A percentile compares a stretch with the other conserved stretches of the same genome.
These are phyloP conservation scores for Hydrozoanthus gracilis DNA, from an alignment of 92 coral and sea anemone genomes.

Conservation along the genomic window DNA sequence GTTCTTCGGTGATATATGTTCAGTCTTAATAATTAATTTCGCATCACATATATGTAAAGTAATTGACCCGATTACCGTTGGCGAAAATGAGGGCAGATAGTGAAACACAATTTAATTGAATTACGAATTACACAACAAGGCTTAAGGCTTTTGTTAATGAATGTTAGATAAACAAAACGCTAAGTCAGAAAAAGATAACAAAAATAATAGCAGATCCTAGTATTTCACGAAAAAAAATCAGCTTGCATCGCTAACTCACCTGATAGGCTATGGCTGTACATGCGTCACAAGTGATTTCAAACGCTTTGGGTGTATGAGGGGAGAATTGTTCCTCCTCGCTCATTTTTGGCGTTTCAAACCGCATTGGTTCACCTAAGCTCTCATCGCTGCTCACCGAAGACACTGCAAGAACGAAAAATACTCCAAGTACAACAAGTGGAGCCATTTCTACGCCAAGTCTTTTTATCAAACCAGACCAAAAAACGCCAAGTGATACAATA, in stretches of 20 bases:
- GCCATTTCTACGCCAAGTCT: conserved; percentile 27
- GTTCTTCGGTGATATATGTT: not conserved
- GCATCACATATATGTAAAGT: not conserved
- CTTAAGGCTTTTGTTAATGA: not conserved
- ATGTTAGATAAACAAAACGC: not conserved
- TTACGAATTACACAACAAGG: not conserved
- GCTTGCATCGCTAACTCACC: conserved; percentile 46
- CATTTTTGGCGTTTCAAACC: conserved; percentile 96
- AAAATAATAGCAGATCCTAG: not conserved
- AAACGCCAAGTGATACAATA: not conserved
- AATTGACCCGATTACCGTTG: not conserved
- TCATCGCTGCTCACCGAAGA: conserved; percentile 46
- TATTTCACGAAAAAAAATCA: not conserved
- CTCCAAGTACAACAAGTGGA: conserved; percentile 25
- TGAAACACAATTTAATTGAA: not conserved
- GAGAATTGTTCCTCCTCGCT: conserved; percentile 98
- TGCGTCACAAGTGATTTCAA: conserved; percentile 93
- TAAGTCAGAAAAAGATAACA: not conserved
- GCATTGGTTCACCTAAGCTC: conserved; percentile 82
- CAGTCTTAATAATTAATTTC: not conserved
- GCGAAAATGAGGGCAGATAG: not conserved
- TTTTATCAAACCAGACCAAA: no score
- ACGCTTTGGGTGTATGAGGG: conserved; percentile 91
- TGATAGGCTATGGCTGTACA: conserved; percentile 94
- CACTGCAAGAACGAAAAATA: not conserved